Conservation (phyloP, 2,888 invertebrate genomes). For the Agelastica alni region DNA sequence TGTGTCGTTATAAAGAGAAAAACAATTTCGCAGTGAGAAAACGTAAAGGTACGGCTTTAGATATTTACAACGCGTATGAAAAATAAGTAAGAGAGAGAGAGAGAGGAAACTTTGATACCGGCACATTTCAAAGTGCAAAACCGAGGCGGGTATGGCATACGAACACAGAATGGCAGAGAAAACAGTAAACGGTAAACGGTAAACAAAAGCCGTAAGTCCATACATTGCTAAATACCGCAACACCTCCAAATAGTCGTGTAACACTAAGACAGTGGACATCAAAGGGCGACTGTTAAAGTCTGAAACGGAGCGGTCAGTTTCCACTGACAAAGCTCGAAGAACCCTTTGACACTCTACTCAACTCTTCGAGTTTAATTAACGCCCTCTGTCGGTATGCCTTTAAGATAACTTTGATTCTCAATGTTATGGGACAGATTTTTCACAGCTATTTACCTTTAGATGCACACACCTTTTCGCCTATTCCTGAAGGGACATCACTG, state of each 20-base stretch:
- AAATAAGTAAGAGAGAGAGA: background rate
- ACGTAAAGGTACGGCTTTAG: background rate
- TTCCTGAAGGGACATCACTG: slow-evolving; percentile 3
- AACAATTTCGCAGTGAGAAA: slow-evolving; percentile 5
- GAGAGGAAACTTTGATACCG: background rate
- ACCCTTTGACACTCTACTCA: slow-evolving; percentile 56
- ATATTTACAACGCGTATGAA: slow-evolving; percentile 4
- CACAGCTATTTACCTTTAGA: slow-evolving; percentile 23
- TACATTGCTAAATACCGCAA: slow-evolving; percentile 57
- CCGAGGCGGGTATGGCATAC: background rate
- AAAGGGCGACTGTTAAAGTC: slow-evolving; percentile 47
- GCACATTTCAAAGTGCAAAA: slow-evolving; percentile 2
- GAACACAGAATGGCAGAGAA: slow-evolving; percentile 26
- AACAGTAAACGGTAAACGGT: slow-evolving; percentile 37
- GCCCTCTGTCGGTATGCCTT: slow-evolving; percentile 52
- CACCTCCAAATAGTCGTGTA: slow-evolving; percentile 56
- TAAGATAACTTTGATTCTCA: slow-evolving; percentile 50
- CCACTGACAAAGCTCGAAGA: slow-evolving; percentile 53
- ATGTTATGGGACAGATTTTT: slow-evolving; percentile 21
- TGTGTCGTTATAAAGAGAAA: background rate
- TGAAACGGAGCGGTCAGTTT: slow-evolving; percentile 54
- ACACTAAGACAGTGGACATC: slow-evolving; percentile 57
- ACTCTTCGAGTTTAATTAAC: slow-evolving; percentile 55
- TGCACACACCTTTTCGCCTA: slow-evolving; percentile 5
- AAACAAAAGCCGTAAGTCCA: slow-evolving; percentile 45